These are phyloP conservation scores for Sylvia borin DNA, from an alignment of 2,797 vertebrate species.

Conservation along the genomic window DNA sequence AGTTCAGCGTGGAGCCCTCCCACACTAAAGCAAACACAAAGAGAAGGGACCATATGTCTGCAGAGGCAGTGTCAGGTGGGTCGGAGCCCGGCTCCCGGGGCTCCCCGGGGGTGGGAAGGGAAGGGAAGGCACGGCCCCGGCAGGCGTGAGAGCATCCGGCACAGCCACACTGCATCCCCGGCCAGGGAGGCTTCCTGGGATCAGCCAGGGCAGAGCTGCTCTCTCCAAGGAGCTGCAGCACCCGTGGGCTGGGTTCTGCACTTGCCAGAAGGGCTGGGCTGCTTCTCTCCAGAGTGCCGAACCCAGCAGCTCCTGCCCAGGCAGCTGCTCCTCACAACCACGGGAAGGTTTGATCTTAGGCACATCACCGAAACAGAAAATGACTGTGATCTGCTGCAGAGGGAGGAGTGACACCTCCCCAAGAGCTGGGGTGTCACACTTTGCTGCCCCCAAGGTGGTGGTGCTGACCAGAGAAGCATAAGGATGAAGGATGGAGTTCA, in stretches of 20 bases:
- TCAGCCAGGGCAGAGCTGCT: neutral
- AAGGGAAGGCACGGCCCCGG: conserved; percentile 16
- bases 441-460: neutral
- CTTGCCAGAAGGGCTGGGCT: neutral
- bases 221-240: neutral
- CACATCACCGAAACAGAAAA: neutral
- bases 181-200: neutral
- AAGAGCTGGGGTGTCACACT: neutral
- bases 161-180: neutral
- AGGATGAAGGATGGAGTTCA: neutral
- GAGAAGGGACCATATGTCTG: conserved; percentile 34
- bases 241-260: neutral
- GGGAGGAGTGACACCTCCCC: neutral
- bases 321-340: neutral
- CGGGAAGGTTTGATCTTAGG: neutral
- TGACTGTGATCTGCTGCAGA: neutral
- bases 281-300: neutral
- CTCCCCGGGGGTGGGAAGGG: conserved; percentile 56
- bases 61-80: conserved; percentile 22
- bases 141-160: conserved; percentile 65
- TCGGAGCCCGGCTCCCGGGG: neutral
- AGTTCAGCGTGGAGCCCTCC: conserved; percentile 24
- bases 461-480: neutral
- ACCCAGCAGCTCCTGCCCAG: neutral
- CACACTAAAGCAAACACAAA: conserved; percentile 50